These are phyloP conservation scores for Zaprionus capensis DNA, from an alignment of 1,140 invertebrate genomes.

Conservation along the genomic window DNA sequence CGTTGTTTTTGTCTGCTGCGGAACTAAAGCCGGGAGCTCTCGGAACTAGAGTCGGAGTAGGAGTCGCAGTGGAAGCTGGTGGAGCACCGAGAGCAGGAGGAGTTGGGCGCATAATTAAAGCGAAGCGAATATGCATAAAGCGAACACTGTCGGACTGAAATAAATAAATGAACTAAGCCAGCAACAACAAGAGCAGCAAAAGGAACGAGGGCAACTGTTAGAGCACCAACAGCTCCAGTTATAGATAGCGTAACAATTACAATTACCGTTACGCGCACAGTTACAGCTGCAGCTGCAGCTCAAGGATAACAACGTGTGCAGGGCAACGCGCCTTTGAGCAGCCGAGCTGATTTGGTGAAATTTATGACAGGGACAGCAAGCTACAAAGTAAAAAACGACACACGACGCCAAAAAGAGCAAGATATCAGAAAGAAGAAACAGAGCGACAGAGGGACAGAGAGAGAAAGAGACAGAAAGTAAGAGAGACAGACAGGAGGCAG, in stretches of 20 bases:
- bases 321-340: slow-evolving; percentile 20
- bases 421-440: not conserved
- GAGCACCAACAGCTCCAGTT: not conserved
- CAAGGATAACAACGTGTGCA: slow-evolving; percentile 20
- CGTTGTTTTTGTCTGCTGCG: not conserved
- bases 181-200: slow-evolving; percentile 2
- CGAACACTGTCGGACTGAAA: slow-evolving; percentile 11
- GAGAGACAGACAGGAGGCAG: slow-evolving; percentile 4
- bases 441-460: not conserved
- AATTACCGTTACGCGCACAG: not conserved
- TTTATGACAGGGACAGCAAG: slow-evolving; percentile 27
- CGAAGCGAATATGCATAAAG: slow-evolving; percentile 62
- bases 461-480: not conserved
- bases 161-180: slow-evolving; percentile 33
- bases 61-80: slow-evolving; percentile 20
- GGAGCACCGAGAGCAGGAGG: not conserved
- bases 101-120: slow-evolving; percentile 63
- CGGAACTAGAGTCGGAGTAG: slow-evolving; percentile 7
- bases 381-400: slow-evolving; percentile 19
- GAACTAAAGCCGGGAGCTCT: slow-evolving; percentile 16
- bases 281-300: slow-evolving; percentile 4
- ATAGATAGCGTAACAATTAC: not conserved
- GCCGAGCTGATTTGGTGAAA: slow-evolving; percentile 15
- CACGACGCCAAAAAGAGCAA: not conserved
- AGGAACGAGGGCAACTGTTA: not conserved